phyloP scores from a whole-genome alignment of 2,113 vertebrate species.

The Eleginops maclovinus region DNA sequence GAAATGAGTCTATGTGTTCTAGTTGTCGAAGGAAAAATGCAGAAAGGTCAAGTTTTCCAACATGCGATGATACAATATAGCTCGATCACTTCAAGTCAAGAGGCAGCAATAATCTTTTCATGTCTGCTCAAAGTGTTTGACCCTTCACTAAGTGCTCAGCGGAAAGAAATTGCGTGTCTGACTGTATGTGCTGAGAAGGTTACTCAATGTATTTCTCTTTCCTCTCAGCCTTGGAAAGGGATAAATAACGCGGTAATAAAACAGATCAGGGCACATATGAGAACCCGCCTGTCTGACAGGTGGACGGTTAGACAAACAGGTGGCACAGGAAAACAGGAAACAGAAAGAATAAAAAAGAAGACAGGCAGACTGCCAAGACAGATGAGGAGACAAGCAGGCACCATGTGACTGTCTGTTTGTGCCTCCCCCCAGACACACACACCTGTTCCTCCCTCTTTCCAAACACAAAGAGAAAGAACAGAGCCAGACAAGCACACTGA shows the following conservation, averaged over 20 bases:
- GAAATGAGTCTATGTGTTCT: conserved; percentile 19
- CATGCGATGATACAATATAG: background rate
- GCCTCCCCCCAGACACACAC: conserved; percentile 46
- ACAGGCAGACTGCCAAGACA: conserved; percentile 45
- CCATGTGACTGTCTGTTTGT: conserved; percentile 54
- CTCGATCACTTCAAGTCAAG: background rate
- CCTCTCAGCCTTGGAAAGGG: conserved; percentile 6
- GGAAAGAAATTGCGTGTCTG: background rate
- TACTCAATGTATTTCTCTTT: conserved; percentile 27
- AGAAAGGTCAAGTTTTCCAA: background rate
- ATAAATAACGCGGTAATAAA: conserved; percentile 41
- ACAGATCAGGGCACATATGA: conserved; percentile 13
- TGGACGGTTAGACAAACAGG: conserved; percentile 63
- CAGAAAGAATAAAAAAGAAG: background rate
- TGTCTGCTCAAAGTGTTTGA: background rate
- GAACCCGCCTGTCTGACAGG: conserved; percentile 62
- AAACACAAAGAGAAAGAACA: conserved; percentile 64
- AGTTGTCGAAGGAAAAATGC: background rate
- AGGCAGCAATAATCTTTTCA: background rate
- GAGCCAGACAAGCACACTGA: conserved; percentile 69
- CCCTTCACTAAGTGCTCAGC: background rate
- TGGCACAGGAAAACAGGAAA: conserved; percentile 45
- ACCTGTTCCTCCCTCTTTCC: conserved; percentile 67
- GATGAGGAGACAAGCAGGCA: conserved; percentile 52
- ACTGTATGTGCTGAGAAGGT: conserved; percentile 8